Percentiles rank a stretch among this genome's conserved stretches.
Conservation (phyloP, 2,797 vertebrate genomes). For the Sebastes flavidus region DNA sequence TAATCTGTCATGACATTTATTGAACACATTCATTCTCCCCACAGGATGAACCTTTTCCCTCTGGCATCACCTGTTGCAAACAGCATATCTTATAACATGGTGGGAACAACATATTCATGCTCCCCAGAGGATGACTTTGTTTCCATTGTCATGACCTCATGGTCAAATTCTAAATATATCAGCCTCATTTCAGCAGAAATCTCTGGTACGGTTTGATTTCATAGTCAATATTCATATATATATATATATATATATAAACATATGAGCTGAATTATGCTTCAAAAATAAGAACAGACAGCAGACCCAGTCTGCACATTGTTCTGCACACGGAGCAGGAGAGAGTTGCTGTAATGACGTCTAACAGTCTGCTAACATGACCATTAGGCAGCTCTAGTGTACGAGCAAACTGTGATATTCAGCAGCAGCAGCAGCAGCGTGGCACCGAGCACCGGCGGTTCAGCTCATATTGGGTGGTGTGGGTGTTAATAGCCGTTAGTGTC, state of each 20-base stretch:
- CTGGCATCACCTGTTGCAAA: not conserved
- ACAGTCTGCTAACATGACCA: constrained; percentile 70
- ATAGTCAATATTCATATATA: not conserved
- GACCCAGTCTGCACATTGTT: constrained; percentile 18
- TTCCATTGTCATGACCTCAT: not conserved
- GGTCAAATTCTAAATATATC: not conserved
- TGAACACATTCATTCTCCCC: no score
- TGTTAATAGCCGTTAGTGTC: constrained; percentile 24
- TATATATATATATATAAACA: no score
- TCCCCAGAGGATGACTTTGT: not conserved
- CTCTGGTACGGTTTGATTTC: not conserved
- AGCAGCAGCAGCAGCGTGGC: constrained; percentile 57
- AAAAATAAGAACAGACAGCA: not conserved
- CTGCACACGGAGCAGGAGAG: constrained; percentile 6
- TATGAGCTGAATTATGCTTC: not conserved
- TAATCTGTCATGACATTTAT: no score
- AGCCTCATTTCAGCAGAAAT: not conserved
- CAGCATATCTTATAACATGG: not conserved
- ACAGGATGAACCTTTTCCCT: no score
- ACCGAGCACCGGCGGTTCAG: constrained; percentile 48
- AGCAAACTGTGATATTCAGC: constrained; percentile 53
- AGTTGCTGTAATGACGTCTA: constrained; percentile 68
- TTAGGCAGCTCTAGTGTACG: constrained; percentile 70
- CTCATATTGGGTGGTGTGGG: constrained; percentile 34
- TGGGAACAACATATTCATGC: not conserved